Conservation (phyloP, 2,888 invertebrate species). For the Drosophila mimetica region DNA sequence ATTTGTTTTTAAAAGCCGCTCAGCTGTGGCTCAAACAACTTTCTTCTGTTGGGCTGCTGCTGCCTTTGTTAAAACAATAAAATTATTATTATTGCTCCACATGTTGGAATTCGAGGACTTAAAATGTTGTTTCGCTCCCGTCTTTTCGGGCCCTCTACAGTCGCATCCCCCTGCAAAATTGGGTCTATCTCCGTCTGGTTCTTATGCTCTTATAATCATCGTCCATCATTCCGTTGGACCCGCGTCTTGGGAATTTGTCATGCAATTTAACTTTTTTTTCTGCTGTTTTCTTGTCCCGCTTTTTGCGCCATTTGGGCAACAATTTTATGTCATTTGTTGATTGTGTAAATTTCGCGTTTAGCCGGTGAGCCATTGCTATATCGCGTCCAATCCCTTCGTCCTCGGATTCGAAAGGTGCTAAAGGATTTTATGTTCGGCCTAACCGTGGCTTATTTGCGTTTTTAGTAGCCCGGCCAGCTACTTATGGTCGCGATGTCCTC, state of each 20-base stretch:
- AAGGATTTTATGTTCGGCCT: conserved; percentile 79
- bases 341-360: conserved; percentile 76
- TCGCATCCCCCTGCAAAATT: neutral
- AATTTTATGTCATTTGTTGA: conserved; percentile 78
- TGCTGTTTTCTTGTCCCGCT: conserved; percentile 13
- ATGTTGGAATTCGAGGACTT: conserved; percentile 81
- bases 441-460: conserved; percentile 76
- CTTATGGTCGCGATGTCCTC: conserved; percentile 49
- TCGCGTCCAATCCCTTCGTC: conserved; percentile 16
- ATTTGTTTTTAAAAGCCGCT: conserved; percentile 80
- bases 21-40: conserved; percentile 80
- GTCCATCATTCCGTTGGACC: conserved; percentile 66
- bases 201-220: conserved; percentile 67
- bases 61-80: conserved; percentile 83
- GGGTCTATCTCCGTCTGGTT: conserved; percentile 12
- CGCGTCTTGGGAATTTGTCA: conserved; percentile 72
- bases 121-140: conserved; percentile 61
- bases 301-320: conserved; percentile 56
- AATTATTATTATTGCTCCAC: conserved; percentile 82
- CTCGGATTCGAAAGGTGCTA: conserved; percentile 76
- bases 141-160: neutral
- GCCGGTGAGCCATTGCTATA: conserved; percentile 39
- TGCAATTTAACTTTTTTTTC: conserved; percentile 61
- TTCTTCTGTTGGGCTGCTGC: conserved; percentile 78
- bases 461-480: conserved; percentile 62